phyloP scores from a whole-genome alignment of 2,888 invertebrate genomes.

The Brenthis hecate region DNA sequence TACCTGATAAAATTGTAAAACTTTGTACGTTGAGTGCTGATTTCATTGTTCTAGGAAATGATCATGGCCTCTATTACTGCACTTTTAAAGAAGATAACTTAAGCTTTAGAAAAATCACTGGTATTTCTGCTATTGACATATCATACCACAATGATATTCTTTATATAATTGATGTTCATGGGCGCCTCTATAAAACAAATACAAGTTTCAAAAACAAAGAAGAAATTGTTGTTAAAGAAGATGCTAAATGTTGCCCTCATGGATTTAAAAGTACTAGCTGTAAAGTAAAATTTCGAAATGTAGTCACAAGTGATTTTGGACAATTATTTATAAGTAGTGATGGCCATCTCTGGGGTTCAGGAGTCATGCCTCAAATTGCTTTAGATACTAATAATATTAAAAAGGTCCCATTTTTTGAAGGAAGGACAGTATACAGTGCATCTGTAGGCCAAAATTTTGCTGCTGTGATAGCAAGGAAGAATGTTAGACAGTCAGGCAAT shows the following conservation, averaged over 20 bases:
- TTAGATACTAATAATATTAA: slow-evolving; percentile 83
- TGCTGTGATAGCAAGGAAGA: slow-evolving; percentile 86
- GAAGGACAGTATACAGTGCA: slow-evolving; percentile 85
- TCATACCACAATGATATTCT: slow-evolving; percentile 83
- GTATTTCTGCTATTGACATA: slow-evolving; percentile 84
- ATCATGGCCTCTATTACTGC: slow-evolving; percentile 74
- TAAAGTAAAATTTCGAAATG: slow-evolving; percentile 83
- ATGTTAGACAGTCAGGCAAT: slow-evolving; percentile 72
- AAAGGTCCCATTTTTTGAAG: slow-evolving; percentile 86
- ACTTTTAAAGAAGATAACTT: slow-evolving; percentile 64
- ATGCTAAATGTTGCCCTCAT: slow-evolving; percentile 84
- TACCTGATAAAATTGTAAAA: slow-evolving; percentile 76
- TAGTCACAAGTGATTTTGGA: slow-evolving; percentile 84
- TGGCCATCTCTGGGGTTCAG: slow-evolving; percentile 87
- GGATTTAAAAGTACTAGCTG: slow-evolving; percentile 85
- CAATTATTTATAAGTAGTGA: slow-evolving; percentile 85
- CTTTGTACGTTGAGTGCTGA: slow-evolving; percentile 65
- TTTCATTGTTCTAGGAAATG: slow-evolving; percentile 72
- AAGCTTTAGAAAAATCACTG: slow-evolving; percentile 73
- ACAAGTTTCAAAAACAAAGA: slow-evolving; percentile 80
- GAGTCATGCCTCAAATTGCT: slow-evolving; percentile 85
- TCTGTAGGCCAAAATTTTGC: slow-evolving; percentile 90
- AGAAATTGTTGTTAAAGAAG: slow-evolving; percentile 84
- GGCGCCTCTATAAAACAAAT: slow-evolving; percentile 82
- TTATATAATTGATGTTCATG: slow-evolving; percentile 84